Evolutionary conservation across 2,797 vertebrate species (phyloP).

Genomic region (Rhyacichthys aspro): DNA sequence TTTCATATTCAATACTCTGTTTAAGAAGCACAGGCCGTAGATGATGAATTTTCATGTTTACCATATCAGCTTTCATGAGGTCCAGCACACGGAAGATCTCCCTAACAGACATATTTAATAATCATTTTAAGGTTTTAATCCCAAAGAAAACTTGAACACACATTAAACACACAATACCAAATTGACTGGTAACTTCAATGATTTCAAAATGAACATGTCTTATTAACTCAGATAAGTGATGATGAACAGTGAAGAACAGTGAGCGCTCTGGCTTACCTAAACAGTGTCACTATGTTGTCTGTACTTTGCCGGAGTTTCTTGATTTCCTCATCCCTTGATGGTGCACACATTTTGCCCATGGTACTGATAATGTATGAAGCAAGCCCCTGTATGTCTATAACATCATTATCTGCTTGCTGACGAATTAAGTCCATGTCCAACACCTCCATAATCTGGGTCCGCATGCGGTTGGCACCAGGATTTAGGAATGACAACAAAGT

Average conservation of each 20-base stretch:
- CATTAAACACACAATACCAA: neutral
- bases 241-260: too few relatives aligned
- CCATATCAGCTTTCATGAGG: constrained; percentile 77
- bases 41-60: constrained; percentile 69
- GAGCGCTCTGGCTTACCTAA: constrained; percentile 76
- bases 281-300: constrained; percentile 81
- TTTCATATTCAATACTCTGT: constrained; percentile 76
- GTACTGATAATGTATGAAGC: constrained; percentile 88
- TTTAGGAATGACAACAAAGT: constrained; percentile 91
- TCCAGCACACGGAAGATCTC: constrained; percentile 82
- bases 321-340: constrained; percentile 87
- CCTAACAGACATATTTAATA: constrained; percentile 45
- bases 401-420: constrained; percentile 90
- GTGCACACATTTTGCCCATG: constrained; percentile 93
- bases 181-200: neutral
- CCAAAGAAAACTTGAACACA: neutral
- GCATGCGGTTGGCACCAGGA: constrained; percentile 89
- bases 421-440: constrained; percentile 91
- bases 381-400: constrained; percentile 89
- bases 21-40: constrained; percentile 72
- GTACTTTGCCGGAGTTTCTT: constrained; percentile 84
- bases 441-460: constrained; percentile 91
- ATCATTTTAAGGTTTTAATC: neutral
- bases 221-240: too few relatives aligned
- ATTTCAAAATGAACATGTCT: neutral